phyloP scores from a whole-genome alignment of 2,888 invertebrate species.

The Campoletis raptor region DNA sequence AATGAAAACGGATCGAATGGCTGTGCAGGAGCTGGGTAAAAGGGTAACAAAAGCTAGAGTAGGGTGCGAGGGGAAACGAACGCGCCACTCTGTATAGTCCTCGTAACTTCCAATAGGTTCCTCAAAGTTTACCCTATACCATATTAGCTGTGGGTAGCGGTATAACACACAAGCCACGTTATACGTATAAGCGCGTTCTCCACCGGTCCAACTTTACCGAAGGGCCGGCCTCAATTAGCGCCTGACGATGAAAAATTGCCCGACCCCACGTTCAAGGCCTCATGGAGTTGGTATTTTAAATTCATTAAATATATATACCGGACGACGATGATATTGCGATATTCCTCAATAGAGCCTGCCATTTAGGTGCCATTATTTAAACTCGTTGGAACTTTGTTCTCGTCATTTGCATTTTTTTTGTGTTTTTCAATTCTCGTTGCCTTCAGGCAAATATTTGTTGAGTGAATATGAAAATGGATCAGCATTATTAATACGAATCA shows the following conservation, averaged over 20 bases:
- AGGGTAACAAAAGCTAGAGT: constrained; percentile 31
- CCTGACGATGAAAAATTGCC: constrained; percentile 78
- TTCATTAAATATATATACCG: constrained; percentile 48
- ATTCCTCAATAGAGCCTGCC: constrained; percentile 20
- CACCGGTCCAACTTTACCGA: constrained; percentile 68
- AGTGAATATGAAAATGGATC: not conserved
- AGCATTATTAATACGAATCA: not conserved
- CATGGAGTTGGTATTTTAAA: constrained; percentile 61
- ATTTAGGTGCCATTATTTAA: constrained; percentile 3
- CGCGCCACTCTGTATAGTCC: constrained; percentile 64
- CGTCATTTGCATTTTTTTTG: not conserved
- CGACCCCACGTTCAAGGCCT: constrained; percentile 59
- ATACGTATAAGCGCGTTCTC: constrained; percentile 51
- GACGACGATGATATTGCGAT: constrained; percentile 48
- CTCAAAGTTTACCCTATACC: constrained; percentile 70
- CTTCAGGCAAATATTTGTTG: not conserved
- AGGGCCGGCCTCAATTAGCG: constrained; percentile 76
- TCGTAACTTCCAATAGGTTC: constrained; percentile 74
- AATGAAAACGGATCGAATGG: constrained; percentile 77
- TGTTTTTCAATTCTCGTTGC: not conserved
- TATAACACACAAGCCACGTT: constrained; percentile 47
- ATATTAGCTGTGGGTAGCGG: constrained; percentile 64
- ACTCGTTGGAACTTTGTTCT: constrained; percentile 31
- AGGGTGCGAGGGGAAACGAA: constrained; percentile 24
- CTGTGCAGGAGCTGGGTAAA: constrained; percentile 69